Conservation (phyloP, 1,140 invertebrate species). For the Pemphigus obesinymphae region DNA sequence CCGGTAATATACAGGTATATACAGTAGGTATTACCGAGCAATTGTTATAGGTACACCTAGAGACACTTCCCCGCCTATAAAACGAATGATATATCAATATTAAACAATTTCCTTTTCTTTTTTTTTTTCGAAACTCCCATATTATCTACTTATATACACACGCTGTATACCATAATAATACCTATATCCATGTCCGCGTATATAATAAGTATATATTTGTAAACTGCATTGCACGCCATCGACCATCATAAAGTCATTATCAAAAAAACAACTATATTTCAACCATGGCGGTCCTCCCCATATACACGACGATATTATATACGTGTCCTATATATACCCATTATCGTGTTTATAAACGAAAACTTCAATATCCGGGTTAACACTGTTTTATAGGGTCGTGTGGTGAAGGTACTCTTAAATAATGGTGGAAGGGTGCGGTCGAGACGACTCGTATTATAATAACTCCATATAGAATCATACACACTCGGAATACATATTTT, state of each 20-base stretch:
- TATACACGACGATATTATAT: too few species aligned
- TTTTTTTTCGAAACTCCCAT: neutral
- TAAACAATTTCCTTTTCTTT: conserved; percentile 7
- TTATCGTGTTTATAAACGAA: neutral
- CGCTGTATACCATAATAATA: neutral
- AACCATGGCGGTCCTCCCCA: neutral
- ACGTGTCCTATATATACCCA: neutral
- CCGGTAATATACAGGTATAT: neutral
- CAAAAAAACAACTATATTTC: neutral
- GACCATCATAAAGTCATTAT: neutral
- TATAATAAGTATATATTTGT: neutral
- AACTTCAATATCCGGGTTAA: conserved; percentile 29
- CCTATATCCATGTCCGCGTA: neutral
- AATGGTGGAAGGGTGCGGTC: conserved; percentile 29
- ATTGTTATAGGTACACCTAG: neutral
- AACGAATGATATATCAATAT: neutral
- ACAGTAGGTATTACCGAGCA: neutral
- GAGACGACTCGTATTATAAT: neutral
- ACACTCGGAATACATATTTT: too few species aligned
- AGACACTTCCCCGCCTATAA: neutral
- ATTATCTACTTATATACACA: neutral
- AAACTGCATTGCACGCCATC: neutral
- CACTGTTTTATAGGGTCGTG: neutral
- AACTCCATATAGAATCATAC: too few species aligned
- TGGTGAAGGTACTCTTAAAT: too few species aligned